Evolutionary conservation across 2,113 vertebrate species (phyloP).

Genomic region (Nansenia antarctica): DNA sequence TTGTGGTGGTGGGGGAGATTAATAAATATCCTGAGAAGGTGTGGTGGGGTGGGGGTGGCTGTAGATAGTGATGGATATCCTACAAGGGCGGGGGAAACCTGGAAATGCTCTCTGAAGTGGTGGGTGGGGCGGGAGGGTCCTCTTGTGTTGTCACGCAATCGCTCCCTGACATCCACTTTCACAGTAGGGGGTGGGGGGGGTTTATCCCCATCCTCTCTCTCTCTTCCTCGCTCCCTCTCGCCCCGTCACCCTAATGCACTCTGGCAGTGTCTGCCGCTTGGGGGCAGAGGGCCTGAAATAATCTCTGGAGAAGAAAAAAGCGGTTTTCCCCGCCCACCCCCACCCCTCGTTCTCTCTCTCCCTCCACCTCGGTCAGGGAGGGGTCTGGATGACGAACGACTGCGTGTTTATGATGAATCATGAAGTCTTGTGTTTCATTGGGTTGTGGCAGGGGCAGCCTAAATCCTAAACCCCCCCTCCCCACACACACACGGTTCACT

Average conservation of each 20-base stretch:
- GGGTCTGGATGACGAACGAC: neutral
- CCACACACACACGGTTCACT: no score
- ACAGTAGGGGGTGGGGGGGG: no score
- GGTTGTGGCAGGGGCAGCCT: no score
- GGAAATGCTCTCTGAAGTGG: conserved; percentile 7
- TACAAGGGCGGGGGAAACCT: neutral
- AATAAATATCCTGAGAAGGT: neutral
- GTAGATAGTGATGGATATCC: neutral
- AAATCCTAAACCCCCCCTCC: no score
- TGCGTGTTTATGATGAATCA: no score
- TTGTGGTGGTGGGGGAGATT: no score
- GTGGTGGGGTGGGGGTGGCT: neutral
- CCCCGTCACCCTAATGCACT: conserved; percentile 67
- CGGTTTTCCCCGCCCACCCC: no score
- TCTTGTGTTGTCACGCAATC: conserved; percentile 49
- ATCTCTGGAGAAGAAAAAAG: no score
- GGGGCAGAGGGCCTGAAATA: conserved; percentile 44
- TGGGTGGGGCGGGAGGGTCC: neutral
- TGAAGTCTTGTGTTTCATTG: no score
- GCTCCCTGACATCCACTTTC: neutral
- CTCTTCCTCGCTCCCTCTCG: conserved; percentile 16
- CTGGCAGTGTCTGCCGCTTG: conserved; percentile 57
- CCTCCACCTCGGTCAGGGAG: neutral
- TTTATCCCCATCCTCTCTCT: conserved; percentile 16
- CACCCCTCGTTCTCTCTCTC: neutral